These are phyloP conservation scores for Anthopleura xanthogrammica DNA, from an alignment of 92 coral and sea anemone genomes.

Conservation along the genomic window DNA sequence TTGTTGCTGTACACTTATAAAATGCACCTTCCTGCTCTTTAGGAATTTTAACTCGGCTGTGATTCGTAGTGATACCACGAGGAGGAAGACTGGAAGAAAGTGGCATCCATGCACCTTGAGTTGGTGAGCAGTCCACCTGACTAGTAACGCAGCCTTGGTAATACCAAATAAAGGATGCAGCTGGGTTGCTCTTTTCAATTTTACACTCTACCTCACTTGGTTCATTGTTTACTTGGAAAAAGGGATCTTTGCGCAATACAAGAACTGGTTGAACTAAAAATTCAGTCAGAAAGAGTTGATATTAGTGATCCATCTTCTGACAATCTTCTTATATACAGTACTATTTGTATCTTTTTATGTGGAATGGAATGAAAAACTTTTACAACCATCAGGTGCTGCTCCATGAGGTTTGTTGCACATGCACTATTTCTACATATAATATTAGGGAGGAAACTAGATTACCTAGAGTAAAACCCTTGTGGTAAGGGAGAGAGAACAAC, in stretches of 20 bases:
- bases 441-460: too few species aligned
- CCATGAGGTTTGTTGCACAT: too few species aligned
- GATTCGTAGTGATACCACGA: conserved; percentile 8
- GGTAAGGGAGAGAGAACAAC: too few species aligned
- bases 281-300: not conserved
- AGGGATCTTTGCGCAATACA: not conserved
- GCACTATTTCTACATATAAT: too few species aligned
- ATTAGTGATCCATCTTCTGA: too few species aligned
- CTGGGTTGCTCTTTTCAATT: conserved; percentile 44
- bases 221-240: not conserved
- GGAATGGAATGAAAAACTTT: too few species aligned
- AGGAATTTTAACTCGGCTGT: conserved; percentile 42
- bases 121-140: conserved; percentile 27
- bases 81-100: conserved; percentile 7
- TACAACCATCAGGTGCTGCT: too few species aligned
- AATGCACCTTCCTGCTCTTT: conserved; percentile 27
- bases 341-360: too few species aligned
- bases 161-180: conserved; percentile 53
- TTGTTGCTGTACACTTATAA: conserved; percentile 66
- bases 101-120: conserved; percentile 22
- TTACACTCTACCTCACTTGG: conserved; percentile 35
- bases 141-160: conserved; percentile 20
- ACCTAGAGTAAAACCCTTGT: too few species aligned
- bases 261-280: conserved; percentile 33
- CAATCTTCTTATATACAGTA: too few species aligned